phyloP scores from a whole-genome alignment of 2,797 vertebrate species.

The Muscicapa striata region DNA sequence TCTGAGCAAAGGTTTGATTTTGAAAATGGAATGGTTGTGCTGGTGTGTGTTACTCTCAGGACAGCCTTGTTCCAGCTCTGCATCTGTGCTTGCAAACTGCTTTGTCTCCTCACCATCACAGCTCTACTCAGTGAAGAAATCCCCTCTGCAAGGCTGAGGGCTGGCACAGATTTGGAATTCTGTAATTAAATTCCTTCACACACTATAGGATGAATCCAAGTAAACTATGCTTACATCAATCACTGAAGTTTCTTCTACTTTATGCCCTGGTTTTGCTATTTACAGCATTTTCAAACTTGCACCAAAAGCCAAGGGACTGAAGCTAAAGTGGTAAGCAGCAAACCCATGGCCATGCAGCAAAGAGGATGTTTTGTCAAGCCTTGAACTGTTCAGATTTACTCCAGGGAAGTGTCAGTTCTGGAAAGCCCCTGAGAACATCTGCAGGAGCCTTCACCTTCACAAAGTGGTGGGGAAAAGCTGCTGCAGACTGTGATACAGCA shows the following conservation, averaged over 20 bases:
- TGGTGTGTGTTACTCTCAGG: neutral
- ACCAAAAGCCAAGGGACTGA: neutral
- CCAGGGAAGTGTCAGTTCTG: neutral
- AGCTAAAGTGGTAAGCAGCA: neutral
- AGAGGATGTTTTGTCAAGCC: neutral
- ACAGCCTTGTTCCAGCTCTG: neutral
- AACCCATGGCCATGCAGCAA: neutral
- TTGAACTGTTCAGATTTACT: neutral
- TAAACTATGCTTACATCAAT: neutral
- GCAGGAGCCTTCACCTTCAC: neutral
- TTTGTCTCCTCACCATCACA: neutral
- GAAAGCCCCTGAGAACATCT: neutral
- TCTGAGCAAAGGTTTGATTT: neutral
- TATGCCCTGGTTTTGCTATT: neutral
- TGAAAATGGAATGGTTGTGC: neutral
- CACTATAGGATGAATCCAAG: neutral
- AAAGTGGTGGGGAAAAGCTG: neutral
- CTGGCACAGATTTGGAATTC: neutral
- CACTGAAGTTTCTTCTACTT: neutral
- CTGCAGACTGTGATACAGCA: neutral
- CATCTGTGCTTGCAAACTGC: neutral
- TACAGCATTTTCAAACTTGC: neutral
- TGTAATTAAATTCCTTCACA: neutral
- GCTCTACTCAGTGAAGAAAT: neutral
- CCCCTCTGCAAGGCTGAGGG: neutral